Conservation (phyloP, 2,113 vertebrate genomes). For the Alaudala cheleensis region DNA sequence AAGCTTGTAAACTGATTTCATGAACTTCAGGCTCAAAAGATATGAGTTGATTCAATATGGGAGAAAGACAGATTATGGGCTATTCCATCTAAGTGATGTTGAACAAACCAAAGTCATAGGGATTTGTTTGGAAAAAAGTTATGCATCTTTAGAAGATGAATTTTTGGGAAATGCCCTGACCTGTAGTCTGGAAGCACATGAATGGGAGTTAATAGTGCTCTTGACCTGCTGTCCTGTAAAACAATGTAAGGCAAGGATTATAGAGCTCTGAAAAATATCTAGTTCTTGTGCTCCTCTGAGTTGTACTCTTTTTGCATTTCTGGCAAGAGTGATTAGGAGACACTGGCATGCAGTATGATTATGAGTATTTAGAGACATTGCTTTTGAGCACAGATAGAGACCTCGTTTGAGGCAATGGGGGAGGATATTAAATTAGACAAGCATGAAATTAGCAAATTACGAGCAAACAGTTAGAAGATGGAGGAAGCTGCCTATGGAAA, state of each 20-base stretch:
- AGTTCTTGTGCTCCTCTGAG: not conserved
- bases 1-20: not conserved
- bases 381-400: not conserved
- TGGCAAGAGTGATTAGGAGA: not conserved
- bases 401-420: not conserved
- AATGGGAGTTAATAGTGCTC: not conserved
- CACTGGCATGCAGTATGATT: not conserved
- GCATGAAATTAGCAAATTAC: slow-evolving; percentile 27
- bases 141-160: not conserved
- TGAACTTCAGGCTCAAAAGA: not conserved
- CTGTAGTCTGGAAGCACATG: not conserved
- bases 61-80: not conserved
- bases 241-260: not conserved
- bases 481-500: not conserved
- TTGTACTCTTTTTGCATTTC: not conserved
- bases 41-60: not conserved
- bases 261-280: not conserved
- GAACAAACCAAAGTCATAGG: not conserved
- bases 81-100: not conserved
- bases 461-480: not conserved
- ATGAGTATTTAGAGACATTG: not conserved
- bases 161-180: not conserved
- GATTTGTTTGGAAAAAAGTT: not conserved
- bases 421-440: slow-evolving; percentile 31
- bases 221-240: not conserved